Conservation (phyloP, 2,113 vertebrate species). For the Dasyprocta punctata region DNA sequence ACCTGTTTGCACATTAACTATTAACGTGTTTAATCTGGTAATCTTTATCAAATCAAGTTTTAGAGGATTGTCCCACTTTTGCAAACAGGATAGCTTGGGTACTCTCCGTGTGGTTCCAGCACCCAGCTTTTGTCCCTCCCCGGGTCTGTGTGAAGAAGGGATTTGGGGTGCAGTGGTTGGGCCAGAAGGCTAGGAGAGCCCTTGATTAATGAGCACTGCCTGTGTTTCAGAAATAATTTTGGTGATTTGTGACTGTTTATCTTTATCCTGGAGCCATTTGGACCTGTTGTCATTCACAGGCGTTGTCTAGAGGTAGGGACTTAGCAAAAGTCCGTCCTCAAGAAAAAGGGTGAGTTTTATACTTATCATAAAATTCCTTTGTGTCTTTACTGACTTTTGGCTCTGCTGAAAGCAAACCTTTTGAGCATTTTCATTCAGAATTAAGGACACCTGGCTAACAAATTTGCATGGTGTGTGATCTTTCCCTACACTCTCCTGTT, state of each 20-base stretch:
- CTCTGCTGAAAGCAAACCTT: neutral
- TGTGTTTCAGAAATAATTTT: conserved; percentile 1
- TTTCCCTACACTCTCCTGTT: neutral
- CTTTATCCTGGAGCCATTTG: neutral
- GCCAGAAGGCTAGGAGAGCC: neutral
- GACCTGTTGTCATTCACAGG: neutral
- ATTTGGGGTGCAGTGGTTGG: too few relatives aligned
- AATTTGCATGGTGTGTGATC: neutral
- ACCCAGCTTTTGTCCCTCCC: neutral
- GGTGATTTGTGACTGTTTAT: neutral
- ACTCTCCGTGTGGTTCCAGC: neutral
- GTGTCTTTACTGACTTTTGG: neutral
- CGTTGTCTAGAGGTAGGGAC: neutral
- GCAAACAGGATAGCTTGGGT: neutral
- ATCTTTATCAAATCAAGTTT: neutral
- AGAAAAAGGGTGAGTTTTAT: neutral
- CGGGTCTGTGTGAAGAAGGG: neutral
- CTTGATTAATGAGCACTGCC: neutral
- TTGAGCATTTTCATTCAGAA: neutral
- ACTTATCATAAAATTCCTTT: neutral
- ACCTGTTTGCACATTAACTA: neutral
- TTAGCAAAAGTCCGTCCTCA: neutral
- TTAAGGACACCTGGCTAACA: neutral
- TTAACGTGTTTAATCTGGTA: neutral
- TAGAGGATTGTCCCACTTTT: neutral